Evolutionary conservation across 2,888 invertebrate species (phyloP), one percentile per base, ranked within the genome.

Genomic region (Osmoderma eremita): DNA sequence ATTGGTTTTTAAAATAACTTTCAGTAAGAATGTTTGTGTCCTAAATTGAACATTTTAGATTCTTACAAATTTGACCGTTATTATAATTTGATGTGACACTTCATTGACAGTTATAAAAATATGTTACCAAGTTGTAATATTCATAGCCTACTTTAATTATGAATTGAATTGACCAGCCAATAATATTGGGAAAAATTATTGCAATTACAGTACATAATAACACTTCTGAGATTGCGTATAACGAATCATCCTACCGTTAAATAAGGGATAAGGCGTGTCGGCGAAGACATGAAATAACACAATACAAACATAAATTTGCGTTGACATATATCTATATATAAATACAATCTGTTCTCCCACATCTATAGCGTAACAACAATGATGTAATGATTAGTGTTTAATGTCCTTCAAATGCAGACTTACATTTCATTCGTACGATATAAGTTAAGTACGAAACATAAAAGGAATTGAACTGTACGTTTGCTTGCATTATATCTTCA

Each of bases 251-350:
- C 30, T 56, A n/a, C 5, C 30, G n/a, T 30, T 45, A 13, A 61
- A 30, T n/a, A 64, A 63, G 64, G 51, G 63, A 67, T 61, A 63
- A 63, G 69, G 69, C 51, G 69, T 48, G 67, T 54, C 22, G 17
- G 6, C 41, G 42, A 45, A 49, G 63, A 67, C 51, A 30, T 48
- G 18, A 53, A 68, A 65, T 56, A 56, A 63, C 41, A 67, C 63
- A 42, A 63, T 49, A 56, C 39, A 41, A 39, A 50, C 10, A 20
- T 36, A 61, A 30, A 30, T 30, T 36, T 56, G 3, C 45, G 18
- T 61, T 61, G 45, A 45, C 58, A 45, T 61, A 22, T 13, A 42
- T 42, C 3, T 24, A 24, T 30, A 48, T 24, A 24, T 51, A 13
- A 12, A 22, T 13, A 45, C 30, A 17, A 30, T 45, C 45, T 45